Evolutionary conservation across 2,888 invertebrate species (phyloP).

Genomic region (Pasiphila rectangulata): DNA sequence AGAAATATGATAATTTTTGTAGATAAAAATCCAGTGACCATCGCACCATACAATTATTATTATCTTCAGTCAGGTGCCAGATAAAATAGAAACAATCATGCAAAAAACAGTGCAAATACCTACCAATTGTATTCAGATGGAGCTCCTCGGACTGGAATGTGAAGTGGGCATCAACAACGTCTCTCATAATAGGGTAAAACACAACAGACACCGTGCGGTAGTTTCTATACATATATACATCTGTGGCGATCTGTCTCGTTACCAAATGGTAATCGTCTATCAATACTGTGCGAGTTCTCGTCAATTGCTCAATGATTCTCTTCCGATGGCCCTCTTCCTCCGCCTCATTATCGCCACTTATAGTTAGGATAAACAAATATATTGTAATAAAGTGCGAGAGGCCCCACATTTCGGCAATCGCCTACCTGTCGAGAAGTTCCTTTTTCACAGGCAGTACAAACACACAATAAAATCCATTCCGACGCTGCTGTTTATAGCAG

Average conservation of each 20-base stretch:
- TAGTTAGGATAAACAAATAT: conserved; percentile 55
- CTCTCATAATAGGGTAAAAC: conserved; percentile 64
- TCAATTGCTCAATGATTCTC: conserved; percentile 65
- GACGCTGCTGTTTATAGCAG: not conserved
- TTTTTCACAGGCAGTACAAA: conserved; percentile 3
- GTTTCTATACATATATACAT: conserved; percentile 72
- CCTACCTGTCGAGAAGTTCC: conserved; percentile 47
- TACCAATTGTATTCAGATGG: conserved; percentile 75
- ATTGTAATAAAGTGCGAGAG: conserved; percentile 55
- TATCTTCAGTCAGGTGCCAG: no score
- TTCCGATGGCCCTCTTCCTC: conserved; percentile 63
- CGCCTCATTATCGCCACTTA: conserved; percentile 57
- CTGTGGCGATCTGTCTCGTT: conserved; percentile 68
- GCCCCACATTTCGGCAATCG: conserved; percentile 56
- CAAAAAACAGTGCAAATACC: conserved; percentile 28
- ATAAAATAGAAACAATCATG: no score
- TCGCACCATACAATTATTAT: no score
- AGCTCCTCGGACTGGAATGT: conserved; percentile 75
- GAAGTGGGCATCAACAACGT: conserved; percentile 68
- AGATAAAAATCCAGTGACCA: no score
- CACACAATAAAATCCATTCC: conserved; percentile 12
- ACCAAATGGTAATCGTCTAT: conserved; percentile 68
- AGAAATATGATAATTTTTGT: no score
- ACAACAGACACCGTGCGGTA: conserved; percentile 73
- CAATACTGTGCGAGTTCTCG: conserved; percentile 63